Evolutionary conservation across 37 sponge, comb jelly and placozoan species (phyloP), one percentile per base, ranked within the genome.

Genomic region (Hexactinellida sp.): DNA sequence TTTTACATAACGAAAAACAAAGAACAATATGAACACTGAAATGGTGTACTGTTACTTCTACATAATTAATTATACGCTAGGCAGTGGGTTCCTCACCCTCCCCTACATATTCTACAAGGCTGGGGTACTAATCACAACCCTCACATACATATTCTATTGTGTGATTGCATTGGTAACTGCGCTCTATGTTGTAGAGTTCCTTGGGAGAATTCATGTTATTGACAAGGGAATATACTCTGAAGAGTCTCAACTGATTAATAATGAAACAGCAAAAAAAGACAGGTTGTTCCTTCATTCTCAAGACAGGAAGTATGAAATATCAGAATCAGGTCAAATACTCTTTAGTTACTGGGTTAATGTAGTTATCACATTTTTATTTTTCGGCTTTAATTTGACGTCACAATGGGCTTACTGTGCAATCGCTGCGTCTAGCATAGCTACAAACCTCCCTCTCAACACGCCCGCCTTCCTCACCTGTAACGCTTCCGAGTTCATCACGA

Each of bases 51-150:
- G 28, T n/a, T 63, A 63, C 34, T 63, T 63, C 76, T 63, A 63
- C 34, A 63, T 63, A 21, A 63, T 63, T 7, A 63, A 63, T 23
- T 63, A 63, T n/a, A 63, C 76, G 34, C 76, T 63, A 23, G 76
- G 76, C 34, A 63, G 76, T 63, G 76, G 76, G 76, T 63, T 63
- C 76, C 76, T 63, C 76, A 63, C 19, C 13, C 76, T 63, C 28
- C 76, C 76, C 3, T 63, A 63, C 76, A 63, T 63, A 25, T 63
- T 63, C 76, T 63, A 63, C 76, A 63, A n/a, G 76, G 76, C 76
- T 63, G 76, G 76, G 30, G 34, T 28, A 25, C 76, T 63, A 10
- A 28, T 63, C 5, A 63, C 34, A n/a, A 63, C 34, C 3, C 5
- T 63, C 3, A n/a, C 19, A 5, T 63, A 25, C 30, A 28, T n/a